Evolutionary conservation across 2,888 invertebrate genomes (phyloP).

Genomic region (Drosophila vallismaia): DNA sequence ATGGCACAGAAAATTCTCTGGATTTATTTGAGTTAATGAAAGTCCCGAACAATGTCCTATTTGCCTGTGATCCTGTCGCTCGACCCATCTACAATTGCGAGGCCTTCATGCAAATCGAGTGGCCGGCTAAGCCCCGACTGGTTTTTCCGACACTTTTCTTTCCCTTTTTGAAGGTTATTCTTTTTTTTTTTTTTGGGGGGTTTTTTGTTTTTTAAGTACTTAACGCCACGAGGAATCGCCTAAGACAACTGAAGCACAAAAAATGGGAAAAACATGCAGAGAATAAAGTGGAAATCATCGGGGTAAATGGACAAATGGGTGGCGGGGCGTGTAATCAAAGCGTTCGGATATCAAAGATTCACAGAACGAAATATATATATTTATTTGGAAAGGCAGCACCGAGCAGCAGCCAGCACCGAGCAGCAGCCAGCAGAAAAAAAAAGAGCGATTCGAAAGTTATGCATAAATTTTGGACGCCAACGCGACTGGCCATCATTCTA

Average conservation of each 20-base stretch:
- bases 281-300: conserved; percentile 23
- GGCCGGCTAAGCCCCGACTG: neutral
- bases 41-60: conserved; percentile 31
- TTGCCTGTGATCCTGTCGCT: conserved; percentile 15
- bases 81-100: conserved; percentile 15
- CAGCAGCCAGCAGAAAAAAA: no score
- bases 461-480: conserved; percentile 71
- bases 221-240: conserved; percentile 66
- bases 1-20: conserved; percentile 25
- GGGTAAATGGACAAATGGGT: conserved; percentile 22
- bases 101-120: conserved; percentile 28
- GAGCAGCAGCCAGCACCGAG: no score
- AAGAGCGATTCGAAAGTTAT: conserved; percentile 54
- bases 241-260: conserved; percentile 67
- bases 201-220: conserved; percentile 52
- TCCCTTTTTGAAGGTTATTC: neutral
- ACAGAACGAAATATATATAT: neutral
- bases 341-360: conserved; percentile 64
- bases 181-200: conserved; percentile 4
- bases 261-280: conserved; percentile 69
- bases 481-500: conserved; percentile 40
- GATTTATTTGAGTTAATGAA: conserved; percentile 30
- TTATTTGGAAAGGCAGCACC: no score
- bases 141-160: neutral
- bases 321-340: conserved; percentile 73